phyloP scores from a whole-genome alignment of 2,113 vertebrate species.

The Ammospiza nelsoni region DNA sequence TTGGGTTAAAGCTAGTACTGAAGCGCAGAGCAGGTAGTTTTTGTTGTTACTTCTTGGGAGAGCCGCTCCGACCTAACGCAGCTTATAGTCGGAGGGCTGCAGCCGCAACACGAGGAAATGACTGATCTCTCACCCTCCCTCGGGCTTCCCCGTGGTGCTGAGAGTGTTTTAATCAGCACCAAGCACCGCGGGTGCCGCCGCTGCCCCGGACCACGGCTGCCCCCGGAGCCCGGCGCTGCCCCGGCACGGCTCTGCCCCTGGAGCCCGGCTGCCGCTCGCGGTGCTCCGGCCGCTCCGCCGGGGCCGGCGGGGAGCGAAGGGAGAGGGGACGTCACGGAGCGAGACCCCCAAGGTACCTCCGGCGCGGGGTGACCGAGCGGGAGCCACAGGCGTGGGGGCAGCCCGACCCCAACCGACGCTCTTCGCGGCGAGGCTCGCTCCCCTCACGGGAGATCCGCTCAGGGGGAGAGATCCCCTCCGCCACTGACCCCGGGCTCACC shows the following conservation, averaged over 20 bases:
- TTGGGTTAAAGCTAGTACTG: not conserved
- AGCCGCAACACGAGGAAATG: not conserved
- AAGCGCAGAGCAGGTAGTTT: not conserved
- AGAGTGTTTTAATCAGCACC: fast-evolving
- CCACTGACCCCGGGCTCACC: not conserved
- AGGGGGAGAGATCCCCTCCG: not conserved
- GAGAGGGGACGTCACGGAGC: too few relatives aligned
- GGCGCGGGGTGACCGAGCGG: not conserved
- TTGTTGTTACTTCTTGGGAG: not conserved
- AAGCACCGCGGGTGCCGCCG: not conserved
- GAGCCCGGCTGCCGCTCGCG: not conserved
- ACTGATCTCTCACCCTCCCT: not conserved
- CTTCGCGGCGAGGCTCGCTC: not conserved
- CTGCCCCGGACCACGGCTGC: not conserved
- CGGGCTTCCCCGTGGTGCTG: not conserved
- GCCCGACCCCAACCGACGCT: not conserved
- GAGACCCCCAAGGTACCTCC: not conserved
- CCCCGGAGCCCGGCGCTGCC: not conserved
- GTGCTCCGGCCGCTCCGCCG: not conserved
- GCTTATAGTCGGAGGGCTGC: not conserved
- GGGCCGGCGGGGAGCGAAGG: not conserved
- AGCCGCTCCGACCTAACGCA: not conserved
- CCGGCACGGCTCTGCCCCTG: too few relatives aligned
- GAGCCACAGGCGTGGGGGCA: not conserved
- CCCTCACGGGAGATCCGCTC: not conserved